Conservation (phyloP, 1,140 invertebrate species). For the Pachypsylla venusta region DNA sequence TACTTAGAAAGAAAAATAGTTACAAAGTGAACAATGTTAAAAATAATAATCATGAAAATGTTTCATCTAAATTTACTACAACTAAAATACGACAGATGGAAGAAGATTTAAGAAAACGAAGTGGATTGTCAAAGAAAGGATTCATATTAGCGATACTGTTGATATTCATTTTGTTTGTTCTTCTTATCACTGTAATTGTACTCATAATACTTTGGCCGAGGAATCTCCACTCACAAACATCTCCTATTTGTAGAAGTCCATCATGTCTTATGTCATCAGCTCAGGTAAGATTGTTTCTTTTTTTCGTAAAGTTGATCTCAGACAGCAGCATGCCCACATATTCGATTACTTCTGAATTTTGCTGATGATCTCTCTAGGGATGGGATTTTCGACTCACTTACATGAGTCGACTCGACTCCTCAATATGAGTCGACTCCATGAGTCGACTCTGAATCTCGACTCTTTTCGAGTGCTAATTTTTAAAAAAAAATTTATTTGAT, state of each 20-base stretch:
- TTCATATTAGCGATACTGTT: neutral
- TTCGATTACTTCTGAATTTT: too few relatives aligned
- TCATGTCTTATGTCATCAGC: neutral
- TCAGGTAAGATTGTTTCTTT: neutral
- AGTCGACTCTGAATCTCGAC: too few relatives aligned
- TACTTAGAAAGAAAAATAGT: neutral
- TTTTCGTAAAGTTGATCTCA: neutral
- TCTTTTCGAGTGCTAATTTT: too few relatives aligned
- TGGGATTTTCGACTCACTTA: too few relatives aligned
- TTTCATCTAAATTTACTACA: neutral
- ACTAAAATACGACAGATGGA: neutral
- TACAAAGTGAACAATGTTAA: slow-evolving; percentile 8
- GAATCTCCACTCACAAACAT: neutral
- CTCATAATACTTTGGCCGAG: neutral
- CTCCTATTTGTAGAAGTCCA: neutral
- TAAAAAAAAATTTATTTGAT: too few relatives aligned
- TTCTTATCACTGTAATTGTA: slow-evolving; percentile 1
- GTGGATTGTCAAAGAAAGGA: neutral
- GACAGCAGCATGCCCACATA: too few relatives aligned
- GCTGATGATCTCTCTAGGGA: too few relatives aligned
- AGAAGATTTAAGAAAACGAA: slow-evolving; percentile 1
- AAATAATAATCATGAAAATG: neutral
- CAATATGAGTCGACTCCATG: too few relatives aligned
- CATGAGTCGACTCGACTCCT: too few relatives aligned
- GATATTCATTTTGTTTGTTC: neutral